Evolutionary conservation across 2,113 vertebrate genomes (phyloP).

Genomic region (Tamias sibiricus): DNA sequence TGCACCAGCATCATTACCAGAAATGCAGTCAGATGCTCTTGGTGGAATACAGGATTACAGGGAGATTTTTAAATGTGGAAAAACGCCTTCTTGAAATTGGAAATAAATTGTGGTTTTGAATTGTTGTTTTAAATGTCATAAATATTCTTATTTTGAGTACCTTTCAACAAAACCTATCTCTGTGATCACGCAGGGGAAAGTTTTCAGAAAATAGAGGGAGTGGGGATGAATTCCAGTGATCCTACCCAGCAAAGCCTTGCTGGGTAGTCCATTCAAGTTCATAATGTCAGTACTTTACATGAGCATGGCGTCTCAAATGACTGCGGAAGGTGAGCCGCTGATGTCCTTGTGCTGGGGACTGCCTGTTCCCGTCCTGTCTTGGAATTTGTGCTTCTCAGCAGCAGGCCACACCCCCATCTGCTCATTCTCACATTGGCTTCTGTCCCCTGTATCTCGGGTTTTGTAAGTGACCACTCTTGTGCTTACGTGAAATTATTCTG

Average conservation of each 20-base stretch:
- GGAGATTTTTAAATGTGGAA: conserved; percentile 61
- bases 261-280: not conserved
- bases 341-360: not conserved
- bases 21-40: conserved; percentile 75
- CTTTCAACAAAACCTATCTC: not conserved
- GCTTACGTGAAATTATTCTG: not conserved
- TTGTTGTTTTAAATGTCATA: conserved; percentile 24
- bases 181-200: not conserved
- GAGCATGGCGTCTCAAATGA: not conserved
- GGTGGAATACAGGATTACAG: conserved; percentile 55
- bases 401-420: not conserved
- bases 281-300: not conserved
- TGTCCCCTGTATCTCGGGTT: not conserved
- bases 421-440: not conserved
- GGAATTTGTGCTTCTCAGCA: not conserved
- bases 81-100: conserved; percentile 68
- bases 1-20: conserved; percentile 69
- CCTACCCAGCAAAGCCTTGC: not conserved
- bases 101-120: conserved; percentile 43
- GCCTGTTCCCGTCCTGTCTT: not conserved
- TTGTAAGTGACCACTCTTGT: conserved; percentile 1
- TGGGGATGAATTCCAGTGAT: not conserved
- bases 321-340: not conserved
- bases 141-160: conserved; percentile 53
- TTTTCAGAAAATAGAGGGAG: not conserved